These are phyloP conservation scores for Hystrix cristata DNA, from an alignment of 2,113 vertebrate genomes.

Conservation along the genomic window DNA sequence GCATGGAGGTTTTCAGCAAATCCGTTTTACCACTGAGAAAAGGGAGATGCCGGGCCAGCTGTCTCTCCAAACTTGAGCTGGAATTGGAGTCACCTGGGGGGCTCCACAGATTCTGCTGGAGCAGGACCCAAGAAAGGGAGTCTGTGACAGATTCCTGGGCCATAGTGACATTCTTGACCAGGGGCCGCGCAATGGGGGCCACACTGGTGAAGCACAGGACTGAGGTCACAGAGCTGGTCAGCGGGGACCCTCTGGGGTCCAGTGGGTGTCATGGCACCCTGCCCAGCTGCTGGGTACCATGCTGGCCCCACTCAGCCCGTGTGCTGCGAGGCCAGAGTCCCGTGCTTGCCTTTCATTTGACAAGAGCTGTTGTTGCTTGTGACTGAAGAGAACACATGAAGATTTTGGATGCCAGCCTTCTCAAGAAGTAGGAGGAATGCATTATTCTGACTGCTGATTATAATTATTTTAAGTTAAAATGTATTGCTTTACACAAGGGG, in stretches of 20 bases:
- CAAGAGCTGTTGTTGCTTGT: not conserved
- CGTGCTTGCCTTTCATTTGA: not conserved
- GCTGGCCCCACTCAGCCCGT: not conserved
- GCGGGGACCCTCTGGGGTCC: not conserved
- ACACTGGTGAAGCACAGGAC: not conserved
- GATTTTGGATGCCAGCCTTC: not conserved
- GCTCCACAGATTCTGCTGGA: not conserved
- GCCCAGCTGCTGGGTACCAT: not conserved
- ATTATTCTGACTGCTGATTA: not conserved
- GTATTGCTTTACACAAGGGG: not conserved
- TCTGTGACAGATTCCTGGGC: not conserved
- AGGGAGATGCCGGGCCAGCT: not conserved
- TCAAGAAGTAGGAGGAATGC: conserved; percentile 12
- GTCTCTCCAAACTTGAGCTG: not conserved
- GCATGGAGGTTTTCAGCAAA: not conserved
- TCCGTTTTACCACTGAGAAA: not conserved
- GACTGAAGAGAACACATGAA: not conserved
- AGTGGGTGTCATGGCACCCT: not conserved
- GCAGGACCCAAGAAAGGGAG: not conserved
- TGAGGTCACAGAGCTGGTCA: not conserved
- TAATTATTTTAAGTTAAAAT: conserved; percentile 46
- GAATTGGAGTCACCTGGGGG: not conserved
- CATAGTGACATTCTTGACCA: not conserved
- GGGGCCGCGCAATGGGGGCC: no score
- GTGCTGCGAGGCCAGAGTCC: not conserved